Base-by-base conservation (phyloP, 37 sponge, comb jelly and placozoan genomes). In the Corticium candelabrum region DNA sequence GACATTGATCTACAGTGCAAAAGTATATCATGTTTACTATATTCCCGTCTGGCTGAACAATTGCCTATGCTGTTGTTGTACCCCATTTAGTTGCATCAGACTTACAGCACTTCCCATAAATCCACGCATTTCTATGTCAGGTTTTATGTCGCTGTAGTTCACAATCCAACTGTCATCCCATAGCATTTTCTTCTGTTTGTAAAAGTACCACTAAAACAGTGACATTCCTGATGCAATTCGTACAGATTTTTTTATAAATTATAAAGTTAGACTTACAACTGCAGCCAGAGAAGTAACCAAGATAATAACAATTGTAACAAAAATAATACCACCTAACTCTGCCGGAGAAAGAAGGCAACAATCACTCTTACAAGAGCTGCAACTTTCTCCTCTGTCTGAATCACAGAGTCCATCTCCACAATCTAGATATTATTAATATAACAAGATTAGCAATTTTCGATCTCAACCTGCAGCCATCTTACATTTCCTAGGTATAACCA, bases 391-490 rank as follows among this genome's bases (percentile, higher is more conserved):
- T 39, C 37, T 69, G 2, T 70, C 77, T 21, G 3, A 38, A 15
- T 43, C 2, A 79, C 87, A 89, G 3, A 74, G 41, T 7, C 79
- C 82, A 78, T 89, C 90, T 34, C 90, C 90, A 80, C 90, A 87
- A 43, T 68, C 90, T 87, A 70, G 3, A n/a, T 1, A 1, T 56
- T 35, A 2, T 1, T 27, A 15, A 79, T 33, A 74, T 35, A 41
- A n/a, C 3, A 37, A 43, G 1, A 15, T n/a, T 7, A n/a, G 57
- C 34, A 34, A 3, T 2, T 1, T 3, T 81, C 27, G 1, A 35
- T 71, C 62, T 11, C 0, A 2, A 32, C 74, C 2, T 3, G 35
- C 37, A 30, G 4, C 29, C 40, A 0, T 36, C 76, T 68, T 36
- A 88, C 85, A 50, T 74, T 38, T 41, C 67, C 7, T 33, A 3